phyloP scores from a whole-genome alignment of 2,888 invertebrate genomes.

The Mesorhabditis belari region DNA sequence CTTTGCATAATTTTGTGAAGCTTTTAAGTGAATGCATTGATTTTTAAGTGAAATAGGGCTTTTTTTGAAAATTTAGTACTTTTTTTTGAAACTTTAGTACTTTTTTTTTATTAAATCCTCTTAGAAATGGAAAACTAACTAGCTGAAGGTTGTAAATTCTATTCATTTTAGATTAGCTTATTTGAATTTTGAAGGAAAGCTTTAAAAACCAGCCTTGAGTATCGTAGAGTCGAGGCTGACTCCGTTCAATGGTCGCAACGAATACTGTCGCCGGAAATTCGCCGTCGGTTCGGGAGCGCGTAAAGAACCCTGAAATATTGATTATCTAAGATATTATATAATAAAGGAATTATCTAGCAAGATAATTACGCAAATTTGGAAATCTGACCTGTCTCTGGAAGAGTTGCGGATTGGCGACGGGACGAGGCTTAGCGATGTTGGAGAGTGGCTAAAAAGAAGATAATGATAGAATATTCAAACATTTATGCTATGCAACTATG shows the following conservation, averaged over 20 bases:
- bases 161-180: no score
- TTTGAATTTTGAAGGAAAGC: no score
- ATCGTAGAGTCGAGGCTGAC: neutral
- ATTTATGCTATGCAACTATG: no score
- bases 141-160: no score
- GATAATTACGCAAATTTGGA: constrained; percentile 62
- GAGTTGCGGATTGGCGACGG: constrained; percentile 88
- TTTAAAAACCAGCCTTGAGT: neutral
- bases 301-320: constrained; percentile 30
- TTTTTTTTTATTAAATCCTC: no score
- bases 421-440: constrained; percentile 72
- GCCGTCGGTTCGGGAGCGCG: constrained; percentile 30
- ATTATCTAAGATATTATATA: neutral
- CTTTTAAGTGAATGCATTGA: no score
- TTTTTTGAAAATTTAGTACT: no score
- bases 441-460: neutral
- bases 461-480: constrained; percentile 1
- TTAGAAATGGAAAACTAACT: no score
- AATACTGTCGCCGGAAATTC: constrained; percentile 52
- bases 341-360: neutral
- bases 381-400: constrained; percentile 90
- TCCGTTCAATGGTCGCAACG: constrained; percentile 46
- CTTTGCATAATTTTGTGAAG: no score
- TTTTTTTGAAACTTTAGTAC: no score
- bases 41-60: no score